phyloP scores from a whole-genome alignment of 2,888 invertebrate species.

The Lissocephala sabroskyi region DNA sequence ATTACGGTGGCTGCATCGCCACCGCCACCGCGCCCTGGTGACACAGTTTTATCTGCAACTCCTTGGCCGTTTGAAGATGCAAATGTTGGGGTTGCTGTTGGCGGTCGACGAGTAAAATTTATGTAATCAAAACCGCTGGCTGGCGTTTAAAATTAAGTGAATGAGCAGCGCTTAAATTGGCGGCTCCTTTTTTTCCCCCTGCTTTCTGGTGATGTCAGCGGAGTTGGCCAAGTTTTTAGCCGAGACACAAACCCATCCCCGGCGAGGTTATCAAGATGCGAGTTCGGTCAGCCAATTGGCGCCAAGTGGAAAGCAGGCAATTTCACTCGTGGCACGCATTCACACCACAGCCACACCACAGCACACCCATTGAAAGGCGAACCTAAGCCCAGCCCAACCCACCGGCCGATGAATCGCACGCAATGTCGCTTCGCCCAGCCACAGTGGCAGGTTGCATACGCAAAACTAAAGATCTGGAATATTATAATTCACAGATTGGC shows the following conservation, averaged over 20 bases:
- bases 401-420: conserved; percentile 56
- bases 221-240: too few species aligned
- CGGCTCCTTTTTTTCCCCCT: too few species aligned
- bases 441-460: too few species aligned
- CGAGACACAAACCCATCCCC: not conserved
- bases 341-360: not conserved
- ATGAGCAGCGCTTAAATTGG: conserved; percentile 38
- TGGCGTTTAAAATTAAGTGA: conserved; percentile 24
- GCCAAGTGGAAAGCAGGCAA: conserved; percentile 1
- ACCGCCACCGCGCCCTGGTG: conserved; percentile 44
- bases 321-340: conserved; percentile 5
- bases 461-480: too few species aligned
- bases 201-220: conserved; percentile 52
- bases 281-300: not conserved
- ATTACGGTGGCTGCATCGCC: conserved; percentile 28
- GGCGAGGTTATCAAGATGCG: conserved; percentile 5
- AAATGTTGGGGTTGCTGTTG: conserved; percentile 31
- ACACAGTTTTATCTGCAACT: conserved; percentile 42
- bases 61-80: conserved; percentile 48
- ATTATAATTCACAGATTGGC: too few species aligned
- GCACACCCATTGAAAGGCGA: conserved; percentile 19
- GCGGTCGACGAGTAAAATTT: conserved; percentile 46
- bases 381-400: too few species aligned
- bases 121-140: conserved; percentile 53
- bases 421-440: conserved; percentile 38